Evolutionary conservation across 2,113 vertebrate species (phyloP).

Genomic region (Gavialis gangeticus): DNA sequence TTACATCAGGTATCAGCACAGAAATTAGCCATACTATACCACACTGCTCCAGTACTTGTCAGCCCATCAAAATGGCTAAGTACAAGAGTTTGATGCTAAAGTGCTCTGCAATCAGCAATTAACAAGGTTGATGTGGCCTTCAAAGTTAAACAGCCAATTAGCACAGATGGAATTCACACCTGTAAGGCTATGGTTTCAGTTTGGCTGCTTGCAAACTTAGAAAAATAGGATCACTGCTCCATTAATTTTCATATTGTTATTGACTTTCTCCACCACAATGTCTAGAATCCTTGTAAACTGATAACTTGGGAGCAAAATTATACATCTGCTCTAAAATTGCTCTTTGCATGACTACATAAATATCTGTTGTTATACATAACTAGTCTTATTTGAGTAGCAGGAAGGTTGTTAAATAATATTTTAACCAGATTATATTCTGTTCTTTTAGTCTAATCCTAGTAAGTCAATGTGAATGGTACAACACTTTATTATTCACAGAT

Average conservation of each 20-base stretch:
- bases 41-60: background rate
- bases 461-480: background rate
- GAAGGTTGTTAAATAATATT: background rate
- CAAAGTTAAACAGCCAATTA: background rate
- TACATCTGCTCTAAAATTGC: conserved; percentile 1
- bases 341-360: background rate
- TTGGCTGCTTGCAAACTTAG: background rate
- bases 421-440: background rate
- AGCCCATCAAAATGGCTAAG: background rate
- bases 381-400: background rate
- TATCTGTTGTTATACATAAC: background rate
- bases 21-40: background rate
- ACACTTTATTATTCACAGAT: background rate
- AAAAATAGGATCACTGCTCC: conserved; percentile 18
- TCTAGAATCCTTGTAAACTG: conserved; percentile 6
- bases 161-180: background rate
- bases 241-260: background rate
- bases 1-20: background rate
- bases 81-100: background rate
- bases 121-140: background rate
- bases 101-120: background rate
- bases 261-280: background rate
- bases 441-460: too few species aligned
- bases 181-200: background rate
- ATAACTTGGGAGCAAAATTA: background rate